Percentiles rank a stretch among this genome's conserved stretches.
phyloP scores from a whole-genome alignment of 2,113 vertebrate species.

The Cyprinus carpio region DNA sequence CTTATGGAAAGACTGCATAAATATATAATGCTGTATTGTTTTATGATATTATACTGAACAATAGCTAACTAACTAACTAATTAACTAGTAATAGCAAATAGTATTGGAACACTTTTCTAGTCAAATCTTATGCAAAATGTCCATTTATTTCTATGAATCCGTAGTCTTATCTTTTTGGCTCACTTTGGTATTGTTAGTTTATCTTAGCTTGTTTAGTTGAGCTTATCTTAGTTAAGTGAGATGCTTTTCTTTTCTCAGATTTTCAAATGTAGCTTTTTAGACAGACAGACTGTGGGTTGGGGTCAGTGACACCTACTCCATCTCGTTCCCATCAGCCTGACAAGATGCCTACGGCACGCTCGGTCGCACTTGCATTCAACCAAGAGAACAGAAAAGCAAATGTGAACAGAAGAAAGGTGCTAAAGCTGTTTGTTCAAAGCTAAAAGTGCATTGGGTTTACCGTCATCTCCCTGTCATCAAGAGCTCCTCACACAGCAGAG shows the following conservation, averaged over 20 bases:
- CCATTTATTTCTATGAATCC: background rate
- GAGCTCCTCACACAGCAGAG: conserved; percentile 1
- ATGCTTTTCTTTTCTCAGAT: conserved; percentile 1
- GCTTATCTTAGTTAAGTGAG: background rate
- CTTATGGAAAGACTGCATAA: no score
- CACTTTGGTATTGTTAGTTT: background rate
- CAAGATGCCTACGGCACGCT: conserved; percentile 36
- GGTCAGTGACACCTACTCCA: conserved; percentile 53
- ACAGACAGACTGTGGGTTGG: conserved; percentile 19
- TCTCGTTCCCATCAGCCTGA: conserved; percentile 42
- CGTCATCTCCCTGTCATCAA: conserved; percentile 33
- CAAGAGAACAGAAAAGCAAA: background rate
- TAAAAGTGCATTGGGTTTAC: background rate
- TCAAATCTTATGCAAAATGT: background rate
- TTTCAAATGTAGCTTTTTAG: background rate
- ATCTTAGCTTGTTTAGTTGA: no score
- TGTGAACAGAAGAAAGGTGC: background rate
- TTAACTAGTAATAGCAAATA: no score
- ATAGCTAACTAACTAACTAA: no score
- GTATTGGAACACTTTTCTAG: no score
- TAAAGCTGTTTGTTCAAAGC: background rate
- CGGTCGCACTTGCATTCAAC: background rate
- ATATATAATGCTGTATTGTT: no score
- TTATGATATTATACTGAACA: no score
- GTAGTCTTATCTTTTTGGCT: background rate